A percentile compares a stretch with the other conserved stretches of the same genome.
phyloP scores from a whole-genome alignment of 2,888 invertebrate genomes.

The Sphaerophoria taeniata region DNA sequence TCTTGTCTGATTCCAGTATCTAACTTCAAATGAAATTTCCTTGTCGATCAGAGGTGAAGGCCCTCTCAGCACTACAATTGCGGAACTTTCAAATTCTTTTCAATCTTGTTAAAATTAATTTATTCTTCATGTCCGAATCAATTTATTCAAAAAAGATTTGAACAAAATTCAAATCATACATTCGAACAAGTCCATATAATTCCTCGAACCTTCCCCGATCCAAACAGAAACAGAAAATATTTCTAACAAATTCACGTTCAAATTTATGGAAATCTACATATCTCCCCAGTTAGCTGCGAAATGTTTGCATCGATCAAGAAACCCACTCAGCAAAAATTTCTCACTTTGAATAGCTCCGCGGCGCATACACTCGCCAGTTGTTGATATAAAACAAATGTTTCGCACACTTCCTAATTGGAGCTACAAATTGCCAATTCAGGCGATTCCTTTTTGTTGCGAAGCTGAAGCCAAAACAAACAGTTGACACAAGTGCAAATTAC shows the following conservation, averaged over 20 bases:
- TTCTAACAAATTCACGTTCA: slow-evolving; percentile 52
- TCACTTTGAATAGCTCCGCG: slow-evolving; percentile 31
- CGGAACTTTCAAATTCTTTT: slow-evolving; percentile 17
- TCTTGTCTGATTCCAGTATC: too few species aligned
- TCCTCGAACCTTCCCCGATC: not conserved
- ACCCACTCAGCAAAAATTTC: slow-evolving; percentile 44
- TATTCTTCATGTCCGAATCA: slow-evolving; percentile 31
- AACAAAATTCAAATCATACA: not conserved
- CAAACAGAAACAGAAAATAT: slow-evolving; percentile 27
- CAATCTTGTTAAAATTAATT: slow-evolving; percentile 37
- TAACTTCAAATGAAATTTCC: not conserved
- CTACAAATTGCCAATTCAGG: slow-evolving; percentile 70
- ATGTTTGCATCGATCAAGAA: not conserved
- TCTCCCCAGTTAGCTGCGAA: not conserved
- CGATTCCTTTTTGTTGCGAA: slow-evolving; percentile 62
- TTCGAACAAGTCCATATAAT: not conserved
- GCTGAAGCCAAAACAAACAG: slow-evolving; percentile 53
- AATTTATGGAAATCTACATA: slow-evolving; percentile 50
- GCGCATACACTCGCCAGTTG: not conserved
- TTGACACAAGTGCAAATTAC: slow-evolving; percentile 69
- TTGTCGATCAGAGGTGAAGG: not conserved
- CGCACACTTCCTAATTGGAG: slow-evolving; percentile 69
- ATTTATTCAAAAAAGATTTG: slow-evolving; percentile 18
- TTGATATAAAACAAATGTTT: slow-evolving; percentile 49
- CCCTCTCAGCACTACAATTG: not conserved